Evolutionary conservation across 2,888 invertebrate species (phyloP).

Genomic region (Dorcus hopei): DNA sequence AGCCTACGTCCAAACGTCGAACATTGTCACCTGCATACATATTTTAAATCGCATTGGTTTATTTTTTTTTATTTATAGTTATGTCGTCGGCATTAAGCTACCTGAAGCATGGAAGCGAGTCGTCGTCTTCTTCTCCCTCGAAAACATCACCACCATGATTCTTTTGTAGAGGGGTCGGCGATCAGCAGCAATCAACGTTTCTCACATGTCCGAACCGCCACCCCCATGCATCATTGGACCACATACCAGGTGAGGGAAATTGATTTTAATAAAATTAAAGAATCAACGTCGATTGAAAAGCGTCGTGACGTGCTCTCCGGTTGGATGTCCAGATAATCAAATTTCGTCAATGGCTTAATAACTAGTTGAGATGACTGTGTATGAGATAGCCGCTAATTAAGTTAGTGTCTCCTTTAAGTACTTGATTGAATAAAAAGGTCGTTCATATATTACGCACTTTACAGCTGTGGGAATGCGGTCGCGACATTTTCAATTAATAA

Average conservation of each 20-base stretch:
- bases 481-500: neutral
- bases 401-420: constrained; percentile 28
- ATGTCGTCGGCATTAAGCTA: neutral
- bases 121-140: neutral
- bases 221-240: constrained; percentile 18
- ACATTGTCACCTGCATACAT: neutral
- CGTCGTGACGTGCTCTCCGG: neutral
- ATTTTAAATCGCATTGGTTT: neutral
- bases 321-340: constrained; percentile 1
- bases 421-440: constrained; percentile 33
- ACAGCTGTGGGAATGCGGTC: constrained; percentile 23
- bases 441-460: constrained; percentile 24
- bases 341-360: constrained; percentile 6
- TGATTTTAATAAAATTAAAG: too few relatives aligned
- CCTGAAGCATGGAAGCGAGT: neutral
- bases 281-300: neutral
- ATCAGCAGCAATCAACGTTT: neutral
- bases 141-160: neutral
- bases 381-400: constrained; percentile 28
- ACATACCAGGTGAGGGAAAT: constrained; percentile 17
- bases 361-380: constrained; percentile 14
- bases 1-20: neutral
- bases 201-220: constrained; percentile 16
- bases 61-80: neutral
- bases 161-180: neutral